These are phyloP conservation scores for Lichenostomus cassidix DNA, from an alignment of 2,113 vertebrate genomes.

Conservation along the genomic window DNA sequence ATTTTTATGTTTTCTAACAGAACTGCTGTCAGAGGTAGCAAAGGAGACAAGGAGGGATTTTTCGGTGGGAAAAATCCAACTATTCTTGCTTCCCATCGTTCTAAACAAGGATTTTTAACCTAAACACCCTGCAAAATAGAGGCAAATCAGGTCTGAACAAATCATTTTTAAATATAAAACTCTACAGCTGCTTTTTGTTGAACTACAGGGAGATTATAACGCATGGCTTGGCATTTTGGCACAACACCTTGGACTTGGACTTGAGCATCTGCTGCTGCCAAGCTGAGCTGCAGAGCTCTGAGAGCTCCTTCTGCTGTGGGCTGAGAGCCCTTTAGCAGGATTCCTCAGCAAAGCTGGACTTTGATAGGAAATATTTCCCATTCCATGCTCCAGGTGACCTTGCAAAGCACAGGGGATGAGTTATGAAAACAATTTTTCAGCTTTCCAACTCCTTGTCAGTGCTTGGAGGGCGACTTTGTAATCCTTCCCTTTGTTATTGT, in stretches of 20 bases:
- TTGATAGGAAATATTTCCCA: background rate
- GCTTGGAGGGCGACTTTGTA: background rate
- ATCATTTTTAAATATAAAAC: background rate
- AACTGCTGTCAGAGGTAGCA: background rate
- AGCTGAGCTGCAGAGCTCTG: background rate
- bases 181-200: fast-evolving
- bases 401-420: background rate
- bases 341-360: background rate
- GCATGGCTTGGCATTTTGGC: background rate
- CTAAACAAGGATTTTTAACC: background rate
- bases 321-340: background rate
- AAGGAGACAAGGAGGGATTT: background rate
- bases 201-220: background rate
- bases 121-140: background rate
- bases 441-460: background rate
- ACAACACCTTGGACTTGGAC: background rate
- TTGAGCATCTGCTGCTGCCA: background rate
- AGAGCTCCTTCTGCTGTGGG: background rate
- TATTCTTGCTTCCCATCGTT: fast-evolving
- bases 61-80: background rate
- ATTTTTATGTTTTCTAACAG: background rate
- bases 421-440: background rate
- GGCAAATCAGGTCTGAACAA: background rate
- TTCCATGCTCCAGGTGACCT: background rate
- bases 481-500: background rate